Evolutionary conservation across 2,113 vertebrate genomes (phyloP).

Genomic region (Corydoras maculifer): DNA sequence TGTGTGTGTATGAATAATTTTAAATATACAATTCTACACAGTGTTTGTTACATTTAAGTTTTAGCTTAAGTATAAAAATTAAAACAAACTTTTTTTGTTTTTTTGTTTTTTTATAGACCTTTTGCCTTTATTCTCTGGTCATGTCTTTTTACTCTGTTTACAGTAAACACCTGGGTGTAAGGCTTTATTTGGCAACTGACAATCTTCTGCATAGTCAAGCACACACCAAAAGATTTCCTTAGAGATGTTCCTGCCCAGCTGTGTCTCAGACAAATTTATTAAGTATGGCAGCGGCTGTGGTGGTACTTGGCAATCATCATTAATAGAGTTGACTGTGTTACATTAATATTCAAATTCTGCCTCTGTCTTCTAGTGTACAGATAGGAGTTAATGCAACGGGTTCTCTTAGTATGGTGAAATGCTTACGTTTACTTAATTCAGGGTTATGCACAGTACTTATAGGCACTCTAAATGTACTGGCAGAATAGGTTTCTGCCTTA

Average conservation of each 20-base stretch:
- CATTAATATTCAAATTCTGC: neutral
- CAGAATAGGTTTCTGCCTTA: too few species aligned
- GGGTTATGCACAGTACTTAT: too few species aligned
- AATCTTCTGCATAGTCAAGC: conserved; percentile 25
- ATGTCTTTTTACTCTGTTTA: conserved; percentile 3
- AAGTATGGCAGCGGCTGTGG: conserved; percentile 23
- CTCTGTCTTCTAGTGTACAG: too few species aligned
- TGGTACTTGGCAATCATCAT: neutral
- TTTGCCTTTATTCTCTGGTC: neutral
- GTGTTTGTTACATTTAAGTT: neutral
- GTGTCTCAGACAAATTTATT: conserved; percentile 15
- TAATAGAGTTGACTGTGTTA: neutral
- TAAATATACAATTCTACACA: neutral
- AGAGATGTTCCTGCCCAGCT: conserved; percentile 29
- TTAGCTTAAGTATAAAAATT: too few species aligned
- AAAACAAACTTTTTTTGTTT: neutral
- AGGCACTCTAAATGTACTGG: too few species aligned
- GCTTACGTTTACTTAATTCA: too few species aligned
- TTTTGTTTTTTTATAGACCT: neutral
- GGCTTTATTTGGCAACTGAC: conserved; percentile 11
- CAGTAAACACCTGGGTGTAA: conserved; percentile 21
- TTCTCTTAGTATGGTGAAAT: too few species aligned
- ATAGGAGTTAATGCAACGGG: too few species aligned
- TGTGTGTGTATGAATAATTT: too few species aligned
- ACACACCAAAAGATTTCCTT: conserved; percentile 17